A percentile compares a stretch with the other conserved stretches of the same genome.
Conservation (phyloP, 1,140 invertebrate genomes). For the Ganaspis sp. region DNA sequence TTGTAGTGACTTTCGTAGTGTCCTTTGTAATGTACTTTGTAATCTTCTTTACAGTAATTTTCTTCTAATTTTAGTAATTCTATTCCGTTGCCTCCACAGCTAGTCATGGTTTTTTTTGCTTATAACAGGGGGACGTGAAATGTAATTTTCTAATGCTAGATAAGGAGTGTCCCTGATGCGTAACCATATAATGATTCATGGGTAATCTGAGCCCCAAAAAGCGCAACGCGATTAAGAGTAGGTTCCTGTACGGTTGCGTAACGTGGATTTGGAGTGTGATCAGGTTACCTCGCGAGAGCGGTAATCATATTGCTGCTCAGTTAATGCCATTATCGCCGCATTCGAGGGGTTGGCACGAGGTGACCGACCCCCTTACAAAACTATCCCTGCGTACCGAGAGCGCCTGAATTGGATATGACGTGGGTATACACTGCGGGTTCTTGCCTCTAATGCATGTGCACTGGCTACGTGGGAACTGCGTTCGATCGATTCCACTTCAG, state of each 20-base stretch:
- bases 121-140: background rate
- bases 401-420: constrained; percentile 75
- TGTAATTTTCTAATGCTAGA: constrained; percentile 73
- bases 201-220: constrained; percentile 76
- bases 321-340: constrained; percentile 76
- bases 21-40: no score
- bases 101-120: no score
- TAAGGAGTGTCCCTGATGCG: constrained; percentile 62
- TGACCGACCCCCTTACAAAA: constrained; percentile 62
- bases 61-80: no score
- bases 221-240: constrained; percentile 72
- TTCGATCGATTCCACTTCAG: constrained; percentile 51
- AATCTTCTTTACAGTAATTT: no score
- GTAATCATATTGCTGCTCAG: constrained; percentile 77
- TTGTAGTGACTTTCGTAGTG: no score
- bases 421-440: constrained; percentile 69
- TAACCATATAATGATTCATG: constrained; percentile 71
- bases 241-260: constrained; percentile 62
- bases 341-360: constrained; percentile 56
- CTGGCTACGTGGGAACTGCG: constrained; percentile 46
- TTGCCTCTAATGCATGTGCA: constrained; percentile 72
- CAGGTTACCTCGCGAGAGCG: constrained; percentile 74
- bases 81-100: no score
- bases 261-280: constrained; percentile 72
- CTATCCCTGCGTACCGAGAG: constrained; percentile 60